Conservation (phyloP, 2,888 invertebrate genomes). For the Autographa gamma region DNA sequence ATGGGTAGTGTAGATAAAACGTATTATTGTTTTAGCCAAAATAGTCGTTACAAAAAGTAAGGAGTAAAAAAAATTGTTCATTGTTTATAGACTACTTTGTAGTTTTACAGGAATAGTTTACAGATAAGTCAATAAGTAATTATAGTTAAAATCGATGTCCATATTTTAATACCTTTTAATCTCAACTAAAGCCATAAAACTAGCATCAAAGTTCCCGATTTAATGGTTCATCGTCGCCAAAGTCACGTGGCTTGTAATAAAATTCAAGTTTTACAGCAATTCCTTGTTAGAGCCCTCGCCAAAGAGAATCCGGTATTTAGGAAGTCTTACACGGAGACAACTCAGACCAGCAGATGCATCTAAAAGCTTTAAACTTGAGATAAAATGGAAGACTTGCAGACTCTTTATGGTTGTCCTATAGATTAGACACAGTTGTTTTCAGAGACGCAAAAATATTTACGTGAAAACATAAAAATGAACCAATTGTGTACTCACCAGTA, state of each 20-base stretch:
- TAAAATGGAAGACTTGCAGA: background rate
- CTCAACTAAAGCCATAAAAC: background rate
- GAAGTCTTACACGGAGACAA: conserved; percentile 1
- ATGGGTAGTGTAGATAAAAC: background rate
- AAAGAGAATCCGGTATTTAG: conserved; percentile 4
- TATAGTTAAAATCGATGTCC: background rate
- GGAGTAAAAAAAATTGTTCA: no score
- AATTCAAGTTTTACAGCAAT: background rate
- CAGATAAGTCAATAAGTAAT: background rate
- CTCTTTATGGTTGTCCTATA: background rate
- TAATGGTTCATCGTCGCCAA: background rate
- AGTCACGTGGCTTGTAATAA: conserved; percentile 1
- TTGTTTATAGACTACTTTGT: no score
- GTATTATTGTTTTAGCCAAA: no score
- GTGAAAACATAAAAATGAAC: no score
- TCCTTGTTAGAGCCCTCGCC: background rate
- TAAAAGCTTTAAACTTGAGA: conserved; percentile 4
- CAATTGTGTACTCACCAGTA: no score
- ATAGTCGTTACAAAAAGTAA: no score
- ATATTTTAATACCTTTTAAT: background rate
- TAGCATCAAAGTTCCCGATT: background rate
- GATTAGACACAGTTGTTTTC: no score
- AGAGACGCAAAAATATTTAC: no score
- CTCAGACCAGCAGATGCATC: background rate
- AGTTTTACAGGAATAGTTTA: no score